These are phyloP conservation scores for Neoaliturus tenellus DNA, from an alignment of 2,888 invertebrate genomes.

Conservation along the genomic window DNA sequence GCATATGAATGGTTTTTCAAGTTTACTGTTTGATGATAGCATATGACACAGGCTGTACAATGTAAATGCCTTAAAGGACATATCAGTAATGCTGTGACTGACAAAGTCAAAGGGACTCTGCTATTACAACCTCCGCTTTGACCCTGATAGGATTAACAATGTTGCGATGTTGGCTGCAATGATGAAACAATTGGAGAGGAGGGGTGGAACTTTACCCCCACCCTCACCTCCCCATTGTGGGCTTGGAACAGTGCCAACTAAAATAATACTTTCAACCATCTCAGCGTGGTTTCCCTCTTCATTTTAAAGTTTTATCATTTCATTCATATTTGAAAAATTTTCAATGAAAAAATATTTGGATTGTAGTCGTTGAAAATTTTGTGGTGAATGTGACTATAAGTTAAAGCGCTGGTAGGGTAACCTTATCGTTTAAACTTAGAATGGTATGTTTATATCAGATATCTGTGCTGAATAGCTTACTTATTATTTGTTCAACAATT, in stretches of 20 bases:
- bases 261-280: constrained; percentile 3
- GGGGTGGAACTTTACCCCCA: neutral
- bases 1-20: too few relatives aligned
- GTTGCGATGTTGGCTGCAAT: neutral
- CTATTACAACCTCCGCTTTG: neutral
- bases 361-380: too few relatives aligned
- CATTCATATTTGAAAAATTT: neutral
- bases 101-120: neutral
- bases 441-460: too few relatives aligned
- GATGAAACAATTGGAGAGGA: constrained; percentile 6
- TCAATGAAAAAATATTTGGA: neutral
- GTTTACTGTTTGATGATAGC: neutral
- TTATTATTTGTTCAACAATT: too few relatives aligned
- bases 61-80: neutral
- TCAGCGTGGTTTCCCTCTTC: neutral
- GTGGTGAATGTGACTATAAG: too few relatives aligned
- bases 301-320: neutral
- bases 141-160: constrained; percentile 14
- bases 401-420: too few relatives aligned
- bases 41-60: neutral
- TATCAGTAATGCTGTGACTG: neutral
- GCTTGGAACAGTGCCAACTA: neutral
- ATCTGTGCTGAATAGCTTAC: too few relatives aligned
- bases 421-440: too few relatives aligned
- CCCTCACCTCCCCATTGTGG: neutral